Base-by-base conservation (phyloP, 2,888 invertebrate species). In the Ochropacha duplaris region DNA sequence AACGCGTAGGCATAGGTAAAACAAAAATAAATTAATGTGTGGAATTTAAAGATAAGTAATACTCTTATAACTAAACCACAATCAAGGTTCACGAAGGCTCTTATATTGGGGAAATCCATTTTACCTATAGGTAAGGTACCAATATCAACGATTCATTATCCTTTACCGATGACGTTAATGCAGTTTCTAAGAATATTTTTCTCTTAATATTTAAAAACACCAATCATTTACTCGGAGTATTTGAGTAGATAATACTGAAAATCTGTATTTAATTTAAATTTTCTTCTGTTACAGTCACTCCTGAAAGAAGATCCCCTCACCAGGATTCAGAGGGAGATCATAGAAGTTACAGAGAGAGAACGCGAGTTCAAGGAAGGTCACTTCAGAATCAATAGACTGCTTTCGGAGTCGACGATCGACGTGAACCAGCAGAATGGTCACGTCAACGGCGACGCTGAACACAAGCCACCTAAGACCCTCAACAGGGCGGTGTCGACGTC, bases 241-340 rank as follows among this genome's bases (percentile, higher is more conserved):
- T n/a, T n/a, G n/a, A n/a, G n/a, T n/a, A n/a, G n/a, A n/a, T n/a
- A n/a, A n/a, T n/a, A n/a, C n/a, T n/a, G 5, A 16, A 36, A 36
- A 1, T 2, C 39, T 5, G 14, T 39, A 62, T 16, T 22, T 57
- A 54, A 59, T 49, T 24, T 24, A 19, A 4, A 56, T 57, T 81
- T 79, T 69, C 54, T 72, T 79, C 73, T 76, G 78, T 91, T 89
- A 54, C 90, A 94, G 93, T 86, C 90, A 68, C 83, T 93, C 78
- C 87, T 94, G 84, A 95, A 95, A 86, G 94, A 95, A 81, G 95
- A 95, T 88, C 96, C 96, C 66, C 92, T 96, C 76, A 94, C 95
- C 78, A 95, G 97, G 84, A 97, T 98, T 84, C 98, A 98, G 89
- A 95, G 96, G 79, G 98, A 98, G 94, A 97, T 98, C 75, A 95